phyloP scores from a whole-genome alignment of 2,113 vertebrate genomes.

The Coturnix japonica region DNA sequence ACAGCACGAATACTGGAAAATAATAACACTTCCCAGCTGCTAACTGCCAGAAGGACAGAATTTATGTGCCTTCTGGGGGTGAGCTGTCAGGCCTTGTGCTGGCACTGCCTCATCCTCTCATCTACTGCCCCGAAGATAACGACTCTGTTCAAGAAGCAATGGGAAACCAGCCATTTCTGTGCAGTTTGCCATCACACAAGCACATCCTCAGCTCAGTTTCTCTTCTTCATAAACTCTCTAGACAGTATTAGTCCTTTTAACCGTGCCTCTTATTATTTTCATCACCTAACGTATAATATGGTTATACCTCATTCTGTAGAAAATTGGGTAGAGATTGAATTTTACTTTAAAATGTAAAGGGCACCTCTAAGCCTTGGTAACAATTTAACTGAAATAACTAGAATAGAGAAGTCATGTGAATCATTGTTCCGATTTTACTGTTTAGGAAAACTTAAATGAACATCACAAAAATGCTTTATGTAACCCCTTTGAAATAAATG shows the following conservation, averaged over 20 bases:
- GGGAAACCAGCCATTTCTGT: background rate
- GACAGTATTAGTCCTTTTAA: background rate
- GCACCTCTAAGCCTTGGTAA: constrained; percentile 1
- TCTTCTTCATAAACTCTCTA: constrained; percentile 4
- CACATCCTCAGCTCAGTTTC: background rate
- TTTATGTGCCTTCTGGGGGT: background rate
- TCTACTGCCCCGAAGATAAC: background rate
- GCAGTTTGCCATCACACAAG: constrained; percentile 29
- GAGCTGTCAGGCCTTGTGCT: background rate
- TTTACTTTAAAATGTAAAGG: background rate
- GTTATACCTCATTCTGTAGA: background rate
- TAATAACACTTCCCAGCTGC: background rate
- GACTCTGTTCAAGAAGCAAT: background rate
- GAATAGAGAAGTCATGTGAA: background rate
- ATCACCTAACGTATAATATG: background rate
- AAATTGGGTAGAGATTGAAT: background rate
- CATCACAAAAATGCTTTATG: constrained; percentile 26
- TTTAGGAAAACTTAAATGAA: background rate
- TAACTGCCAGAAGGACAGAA: background rate
- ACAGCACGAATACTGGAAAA: background rate
- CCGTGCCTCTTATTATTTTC: constrained; percentile 18
- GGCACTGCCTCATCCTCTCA: background rate
- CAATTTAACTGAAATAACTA: background rate
- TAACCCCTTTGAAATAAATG: background rate
- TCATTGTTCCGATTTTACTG: background rate